Evolutionary conservation across 2,888 invertebrate genomes (phyloP), one percentile per base, ranked within the genome.

Genomic region (Osmoderma eremita): DNA sequence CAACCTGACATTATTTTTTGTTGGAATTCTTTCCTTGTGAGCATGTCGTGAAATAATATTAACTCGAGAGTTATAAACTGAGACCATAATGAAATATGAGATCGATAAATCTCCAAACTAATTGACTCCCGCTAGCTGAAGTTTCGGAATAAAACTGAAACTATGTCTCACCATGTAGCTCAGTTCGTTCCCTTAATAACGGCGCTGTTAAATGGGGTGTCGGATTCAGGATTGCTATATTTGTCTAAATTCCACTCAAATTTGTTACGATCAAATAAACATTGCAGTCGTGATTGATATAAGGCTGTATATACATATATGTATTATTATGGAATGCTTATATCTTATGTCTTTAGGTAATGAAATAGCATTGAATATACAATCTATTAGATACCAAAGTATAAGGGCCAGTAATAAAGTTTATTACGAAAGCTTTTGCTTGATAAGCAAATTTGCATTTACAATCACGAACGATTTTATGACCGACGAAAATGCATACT

Each of bases 101-200:
- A 8, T 12, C 45, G 18, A 61, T 61, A 61, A 61, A 45, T 61
- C 45, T 3, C 58, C n/a, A 45, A 61, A 45, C 58, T 61, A 48
- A 61, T 61, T 42, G 45, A 61, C 30, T 45, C 18, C 15, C 18
- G 17, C n/a, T 18, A 15, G 4, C 58, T 45, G 24, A 20, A 41
- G 30, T 61, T 61, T 45, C n/a, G 24, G 45, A 61, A 36, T 61
- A 24, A 45, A 61, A 61, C 17, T 24, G 24, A 30, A 30, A 61
- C 15, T 48, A 8, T 30, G 30, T 30, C 41, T 58, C 45, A 1
- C 17, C 17, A 17, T n/a, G 24, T 18, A 41, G 22, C 22, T 41
- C 42, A 18, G 13, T 38, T 38, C 6, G 22, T 15, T 17, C 17
- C 17, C 12, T 15, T 53, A 38, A 53, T 39, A 15, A 12, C 53